Conservation (phyloP, 2,113 vertebrate species). For the Chaetops frenatus region DNA sequence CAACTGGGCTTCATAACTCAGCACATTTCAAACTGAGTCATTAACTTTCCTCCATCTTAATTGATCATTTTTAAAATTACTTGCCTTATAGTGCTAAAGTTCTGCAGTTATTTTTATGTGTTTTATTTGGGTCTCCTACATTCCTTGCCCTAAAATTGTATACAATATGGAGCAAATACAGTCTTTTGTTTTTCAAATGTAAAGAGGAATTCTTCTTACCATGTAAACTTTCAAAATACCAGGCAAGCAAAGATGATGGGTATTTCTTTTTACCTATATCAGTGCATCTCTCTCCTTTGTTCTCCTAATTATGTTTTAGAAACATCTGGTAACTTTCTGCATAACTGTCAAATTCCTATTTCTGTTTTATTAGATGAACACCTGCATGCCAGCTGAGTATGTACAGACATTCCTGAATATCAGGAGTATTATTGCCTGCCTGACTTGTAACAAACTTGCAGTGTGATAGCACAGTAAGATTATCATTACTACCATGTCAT, state of each 20-base stretch:
- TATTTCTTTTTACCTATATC: neutral
- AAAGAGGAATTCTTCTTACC: neutral
- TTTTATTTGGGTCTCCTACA: neutral
- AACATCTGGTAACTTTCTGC: slow-evolving; percentile 29
- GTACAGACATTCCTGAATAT: neutral
- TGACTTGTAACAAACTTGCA: neutral
- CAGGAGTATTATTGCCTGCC: neutral
- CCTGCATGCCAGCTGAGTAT: slow-evolving; percentile 39
- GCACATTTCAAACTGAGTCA: neutral
- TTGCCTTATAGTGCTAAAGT: neutral
- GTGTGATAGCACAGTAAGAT: neutral
- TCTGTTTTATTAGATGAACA: slow-evolving; percentile 34
- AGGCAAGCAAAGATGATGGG: neutral
- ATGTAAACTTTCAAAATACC: neutral
- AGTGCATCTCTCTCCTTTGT: neutral
- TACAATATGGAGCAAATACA: neutral
- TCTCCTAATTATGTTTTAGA: neutral
- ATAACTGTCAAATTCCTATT: slow-evolving; percentile 18
- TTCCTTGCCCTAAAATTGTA: neutral
- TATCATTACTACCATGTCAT: neutral
- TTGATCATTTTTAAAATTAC: neutral
- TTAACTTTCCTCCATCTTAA: neutral
- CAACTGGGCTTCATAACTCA: neutral
- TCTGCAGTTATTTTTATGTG: neutral
- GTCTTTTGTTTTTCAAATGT: neutral